phyloP scores from a whole-genome alignment of 2,888 invertebrate species.

The Lasioglossum leucozonium region DNA sequence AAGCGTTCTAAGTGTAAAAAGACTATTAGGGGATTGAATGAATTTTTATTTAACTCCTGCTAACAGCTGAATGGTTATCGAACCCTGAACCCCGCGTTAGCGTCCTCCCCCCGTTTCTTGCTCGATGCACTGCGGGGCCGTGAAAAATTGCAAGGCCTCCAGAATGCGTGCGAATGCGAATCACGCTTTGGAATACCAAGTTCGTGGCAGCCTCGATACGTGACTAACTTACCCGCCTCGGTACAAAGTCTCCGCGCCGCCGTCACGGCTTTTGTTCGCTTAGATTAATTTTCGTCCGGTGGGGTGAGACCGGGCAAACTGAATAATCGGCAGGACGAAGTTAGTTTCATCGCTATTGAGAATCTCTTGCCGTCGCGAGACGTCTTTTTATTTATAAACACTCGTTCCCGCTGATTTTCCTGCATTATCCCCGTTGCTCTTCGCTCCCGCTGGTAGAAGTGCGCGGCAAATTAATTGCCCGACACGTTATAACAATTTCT shows the following conservation, averaged over 20 bases:
- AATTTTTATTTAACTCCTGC: too few species aligned
- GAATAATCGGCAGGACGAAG: background rate
- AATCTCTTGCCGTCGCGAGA: background rate
- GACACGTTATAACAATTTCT: background rate
- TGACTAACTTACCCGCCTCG: constrained; percentile 27
- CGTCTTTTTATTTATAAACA: background rate
- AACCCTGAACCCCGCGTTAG: background rate
- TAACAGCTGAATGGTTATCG: background rate
- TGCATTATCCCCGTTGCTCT: background rate
- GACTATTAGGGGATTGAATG: too few species aligned
- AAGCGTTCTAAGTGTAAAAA: too few species aligned
- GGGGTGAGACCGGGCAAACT: background rate
- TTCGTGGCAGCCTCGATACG: constrained; percentile 35
- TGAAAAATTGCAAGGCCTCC: constrained; percentile 2
- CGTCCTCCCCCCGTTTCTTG: background rate
- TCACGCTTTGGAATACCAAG: constrained; percentile 8
- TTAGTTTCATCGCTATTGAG: background rate
- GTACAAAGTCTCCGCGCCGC: constrained; percentile 23
- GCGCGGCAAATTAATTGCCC: background rate
- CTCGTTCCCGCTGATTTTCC: background rate
- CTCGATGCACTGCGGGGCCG: background rate
- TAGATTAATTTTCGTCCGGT: background rate
- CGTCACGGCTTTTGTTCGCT: constrained; percentile 11
- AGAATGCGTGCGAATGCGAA: background rate
- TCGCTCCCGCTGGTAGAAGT: background rate